Evolutionary conservation across 2,888 invertebrate species (phyloP), one percentile per base, ranked within the genome.

Genomic region (Seladonia tumulorum): DNA sequence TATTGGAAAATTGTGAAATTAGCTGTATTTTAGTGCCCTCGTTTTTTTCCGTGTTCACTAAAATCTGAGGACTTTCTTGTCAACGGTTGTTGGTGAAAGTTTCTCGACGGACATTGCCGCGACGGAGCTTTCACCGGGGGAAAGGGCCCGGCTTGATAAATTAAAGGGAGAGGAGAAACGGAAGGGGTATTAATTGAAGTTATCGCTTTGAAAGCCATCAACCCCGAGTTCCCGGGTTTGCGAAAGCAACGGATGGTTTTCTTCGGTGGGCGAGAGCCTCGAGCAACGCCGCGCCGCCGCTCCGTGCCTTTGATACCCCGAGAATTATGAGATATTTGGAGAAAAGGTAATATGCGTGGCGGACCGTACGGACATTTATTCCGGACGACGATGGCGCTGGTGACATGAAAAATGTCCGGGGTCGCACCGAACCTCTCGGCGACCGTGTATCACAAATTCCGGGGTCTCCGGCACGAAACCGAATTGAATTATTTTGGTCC

Each of bases 131-230:
- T n/a, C 39, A 22, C 35, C 10, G 83, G 66, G 70, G 22, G 35
- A 80, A 77, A 80, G 80, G 25, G 75, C 75, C 84, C 63, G 66
- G 66, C 76, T 70, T 83, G 83, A 83, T 85, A 83, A 79, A 83
- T 83, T 74, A 57, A 72, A 66, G 73, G 45, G 29, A 5, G 39
- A 16, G 47, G 68, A 47, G 42, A 29, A 39, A 18, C 35, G 29
- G 22, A 39, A 72, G 57, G 63, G 76, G 57, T 85, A 74, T 83
- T 84, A 86, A 84, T 86, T 77, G 79, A 73, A 68, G 60, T 68
- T 72, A 83, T 49, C 14, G 75, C 79, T 73, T 47, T 66, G 60
- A 47, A 66, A 79, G 57, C 79, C 75, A 76, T 76, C 76, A 53
- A 60, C 63, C 22, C 22, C 29, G 25, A 49, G 18, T 22, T 5